Evolutionary conservation across 1,140 invertebrate species (phyloP), one percentile per base, ranked within the genome.

Genomic region (Amyelois transitella): DNA sequence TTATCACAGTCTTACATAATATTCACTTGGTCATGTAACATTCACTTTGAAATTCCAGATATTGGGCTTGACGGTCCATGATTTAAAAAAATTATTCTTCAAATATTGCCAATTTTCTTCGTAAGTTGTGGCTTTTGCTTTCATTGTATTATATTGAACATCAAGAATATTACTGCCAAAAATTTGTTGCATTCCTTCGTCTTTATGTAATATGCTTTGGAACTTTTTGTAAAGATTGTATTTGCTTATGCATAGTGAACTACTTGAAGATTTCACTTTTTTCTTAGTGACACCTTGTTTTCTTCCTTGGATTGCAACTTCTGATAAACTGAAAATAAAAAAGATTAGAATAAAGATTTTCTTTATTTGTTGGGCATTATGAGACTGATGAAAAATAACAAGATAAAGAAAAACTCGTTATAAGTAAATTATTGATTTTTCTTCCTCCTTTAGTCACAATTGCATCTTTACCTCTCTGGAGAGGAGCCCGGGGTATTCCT

Each of bases 261-360:
- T 89, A 43, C 78, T 86, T 22, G 90, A 79, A 65, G 81, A 91
- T 50, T 90, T 67, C 12, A 87, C 56, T 52, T 90, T 91, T 73
- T 94, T 96, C 66, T 94, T 96, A 1, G 95, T 96, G 10, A 92
- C 85, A 2, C 96, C 96, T 82, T 95, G 93, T 60, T 92, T 94
- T 69, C 90, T 91, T 21, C 96, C 96, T 77, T 94, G 91, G 0
- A 96, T 93, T 44, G 92, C 90, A 12, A 97, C 91, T 88, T 97
- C 95, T 22, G 90, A 78, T 22, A 88, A 60, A 43, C 93, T 94
- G 57, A 65, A 89, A 89, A n/a, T n/a, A n/a, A n/a, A n/a, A n/a
- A n/a, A n/a, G n/a, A n/a, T n/a, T n/a, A n/a, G n/a, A n/a, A n/a
- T n/a, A n/a, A n/a, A n/a, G n/a, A n/a, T n/a, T n/a, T n/a, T n/a